A percentile compares a stretch with the other conserved stretches of the same genome.
Conservation (phyloP, 2,113 vertebrate species). For the Notarius lentiginosus region DNA sequence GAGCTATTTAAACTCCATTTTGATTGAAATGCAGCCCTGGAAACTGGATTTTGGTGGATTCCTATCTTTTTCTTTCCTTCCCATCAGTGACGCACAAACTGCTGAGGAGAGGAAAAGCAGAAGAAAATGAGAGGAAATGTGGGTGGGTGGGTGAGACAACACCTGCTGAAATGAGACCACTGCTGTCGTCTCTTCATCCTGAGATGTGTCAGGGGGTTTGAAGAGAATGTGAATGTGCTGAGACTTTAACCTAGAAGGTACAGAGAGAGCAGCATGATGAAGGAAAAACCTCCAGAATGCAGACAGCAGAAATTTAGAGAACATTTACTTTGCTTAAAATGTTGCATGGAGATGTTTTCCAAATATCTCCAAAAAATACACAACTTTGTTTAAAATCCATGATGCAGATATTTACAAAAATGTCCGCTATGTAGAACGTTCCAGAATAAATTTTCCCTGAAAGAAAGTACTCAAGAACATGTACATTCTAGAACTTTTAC, state of each 20-base stretch:
- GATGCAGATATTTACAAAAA: background rate
- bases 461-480: background rate
- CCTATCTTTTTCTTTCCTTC: background rate
- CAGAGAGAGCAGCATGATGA: background rate
- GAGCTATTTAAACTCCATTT: background rate
- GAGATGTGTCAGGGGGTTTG: conserved; percentile 1
- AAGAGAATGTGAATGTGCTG: background rate
- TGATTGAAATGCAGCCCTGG: conserved; percentile 13
- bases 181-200: conserved; percentile 18
- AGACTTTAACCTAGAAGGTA: conserved; percentile 12
- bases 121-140: conserved; percentile 12
- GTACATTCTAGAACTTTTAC: background rate
- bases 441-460: background rate
- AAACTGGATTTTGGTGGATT: conserved; percentile 21
- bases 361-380: background rate
- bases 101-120: background rate
- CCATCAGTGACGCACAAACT: background rate
- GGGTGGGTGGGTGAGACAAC: conserved; percentile 18
- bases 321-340: background rate
- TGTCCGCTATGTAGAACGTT: background rate
- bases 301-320: background rate
- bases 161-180: conserved; percentile 23
- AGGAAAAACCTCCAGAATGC: background rate
- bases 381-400: background rate
- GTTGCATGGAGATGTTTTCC: background rate